Base-by-base conservation (phyloP, 2,888 invertebrate genomes). In the Dolichopus griseipennis region DNA sequence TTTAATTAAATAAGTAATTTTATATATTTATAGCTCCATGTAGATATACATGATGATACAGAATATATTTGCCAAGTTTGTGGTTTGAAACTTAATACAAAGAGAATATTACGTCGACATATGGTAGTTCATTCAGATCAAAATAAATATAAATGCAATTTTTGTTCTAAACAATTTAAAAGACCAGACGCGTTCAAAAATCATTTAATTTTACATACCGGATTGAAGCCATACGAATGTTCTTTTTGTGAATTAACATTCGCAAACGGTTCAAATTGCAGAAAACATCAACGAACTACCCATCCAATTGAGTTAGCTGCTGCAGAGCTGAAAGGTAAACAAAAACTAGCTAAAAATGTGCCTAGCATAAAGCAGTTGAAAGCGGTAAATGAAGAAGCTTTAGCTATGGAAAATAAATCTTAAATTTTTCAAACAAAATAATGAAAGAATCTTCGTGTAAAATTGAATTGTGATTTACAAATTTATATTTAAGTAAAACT, bases 31-130 rank as follows among this genome's bases (percentile, higher is more conserved):
- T 41, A 72, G 69, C 76, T 77, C 10, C 79, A 79, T 69, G 75
- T 77, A 67, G 79, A 79, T 69, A 78, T 76, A 12, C 79, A 79
- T 70, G 74, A 75, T n/a, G 76, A 76, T 67, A 78, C 78, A 1
- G 75, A 75, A 18, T 79, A 79, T 70, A 75, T 76, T 65, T 79
- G 79, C 69, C 78, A 78, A 5, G 73, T 76, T 66, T 79, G 79
- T 71, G 77, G 77, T 10, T 21, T 68, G 1, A 65, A 77, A 69
- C 72, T 79, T 10, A 77, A 78, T 67, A 78, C 79, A 20, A 73
- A 78, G 66, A 72, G 78, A 61, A 79, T 78, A 0, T 72, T 79
- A 8, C 74, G 77, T 34, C 78, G 78, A 77, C 79, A 79, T 71
- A 74, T 79, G 69, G 72, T 74, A 61, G 71, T 73, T 1, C 74